phyloP scores from a whole-genome alignment of 2,113 vertebrate species.

The Lophotis ruficrista region DNA sequence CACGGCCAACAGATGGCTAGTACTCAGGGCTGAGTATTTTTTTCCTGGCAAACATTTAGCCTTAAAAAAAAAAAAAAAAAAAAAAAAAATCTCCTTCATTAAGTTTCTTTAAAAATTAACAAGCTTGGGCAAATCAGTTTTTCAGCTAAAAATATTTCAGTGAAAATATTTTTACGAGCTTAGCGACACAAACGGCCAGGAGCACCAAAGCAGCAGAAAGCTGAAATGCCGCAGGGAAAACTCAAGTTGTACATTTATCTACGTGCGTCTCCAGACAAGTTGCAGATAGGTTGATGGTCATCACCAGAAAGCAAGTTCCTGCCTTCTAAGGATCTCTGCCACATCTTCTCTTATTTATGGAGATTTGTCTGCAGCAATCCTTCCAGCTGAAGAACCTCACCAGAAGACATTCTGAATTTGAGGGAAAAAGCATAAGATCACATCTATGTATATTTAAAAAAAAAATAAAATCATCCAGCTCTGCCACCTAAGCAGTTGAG shows the following conservation, averaged over 20 bases:
- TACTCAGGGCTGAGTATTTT: not conserved
- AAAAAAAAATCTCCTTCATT: not conserved
- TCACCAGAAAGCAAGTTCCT: not conserved
- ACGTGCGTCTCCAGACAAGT: not conserved
- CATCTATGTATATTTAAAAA: not conserved
- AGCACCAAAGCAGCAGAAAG: not conserved
- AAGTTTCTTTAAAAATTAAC: not conserved
- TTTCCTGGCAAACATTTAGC: not conserved
- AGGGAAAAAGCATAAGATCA: not conserved
- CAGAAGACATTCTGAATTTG: not conserved
- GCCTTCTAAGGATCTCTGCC: not conserved
- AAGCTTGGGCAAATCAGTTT: not conserved
- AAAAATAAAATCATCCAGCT: not conserved
- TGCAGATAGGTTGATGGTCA: not conserved
- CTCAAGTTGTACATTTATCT: not conserved
- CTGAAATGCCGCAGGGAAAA: not conserved
- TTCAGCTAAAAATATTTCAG: not conserved
- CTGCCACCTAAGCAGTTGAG: not conserved
- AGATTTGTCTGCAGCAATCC: not conserved
- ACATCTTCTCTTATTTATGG: fast-evolving
- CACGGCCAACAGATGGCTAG: not conserved
- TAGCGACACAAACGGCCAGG: not conserved
- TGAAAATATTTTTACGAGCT: not conserved
- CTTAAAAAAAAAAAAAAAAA: not conserved
- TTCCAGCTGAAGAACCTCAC: not conserved